Evolutionary conservation across 2,888 invertebrate genomes (phyloP).

Genomic region (Caradrina kadenii): DNA sequence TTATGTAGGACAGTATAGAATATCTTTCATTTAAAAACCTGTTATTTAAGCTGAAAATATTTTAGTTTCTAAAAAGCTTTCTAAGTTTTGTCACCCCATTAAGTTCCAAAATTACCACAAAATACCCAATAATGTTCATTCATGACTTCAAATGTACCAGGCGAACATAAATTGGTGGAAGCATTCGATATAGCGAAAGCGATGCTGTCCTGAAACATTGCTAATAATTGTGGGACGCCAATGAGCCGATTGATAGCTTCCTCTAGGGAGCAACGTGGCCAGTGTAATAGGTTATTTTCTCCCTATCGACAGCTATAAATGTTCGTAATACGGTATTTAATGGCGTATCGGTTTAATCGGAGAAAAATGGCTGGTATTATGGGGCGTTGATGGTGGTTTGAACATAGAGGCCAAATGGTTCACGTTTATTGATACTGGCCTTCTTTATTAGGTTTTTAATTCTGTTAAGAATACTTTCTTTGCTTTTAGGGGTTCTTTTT

Average conservation of each 20-base stretch:
- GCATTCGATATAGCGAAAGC: conserved; percentile 69
- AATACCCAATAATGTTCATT: conserved; percentile 14
- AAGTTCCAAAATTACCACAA: background rate
- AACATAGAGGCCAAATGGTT: conserved; percentile 9
- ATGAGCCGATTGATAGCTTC: conserved; percentile 75
- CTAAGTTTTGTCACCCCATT: background rate
- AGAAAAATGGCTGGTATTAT: conserved; percentile 47
- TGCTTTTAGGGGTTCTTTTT: no score
- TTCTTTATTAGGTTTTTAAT: background rate
- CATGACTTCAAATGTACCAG: conserved; percentile 42
- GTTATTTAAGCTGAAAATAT: no score
- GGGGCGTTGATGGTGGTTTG: conserved; percentile 23
- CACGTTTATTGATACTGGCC: conserved; percentile 1
- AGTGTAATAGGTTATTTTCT: conserved; percentile 67
- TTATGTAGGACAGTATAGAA: no score
- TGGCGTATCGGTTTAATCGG: conserved; percentile 52
- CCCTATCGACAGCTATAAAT: conserved; percentile 61
- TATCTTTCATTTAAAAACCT: no score
- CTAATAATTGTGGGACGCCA: conserved; percentile 66
- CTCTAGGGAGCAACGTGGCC: conserved; percentile 64
- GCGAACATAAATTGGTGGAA: conserved; percentile 77
- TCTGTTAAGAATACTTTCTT: background rate
- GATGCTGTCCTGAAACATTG: conserved; percentile 74
- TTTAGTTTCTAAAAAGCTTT: no score
- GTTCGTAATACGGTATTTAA: conserved; percentile 54